phyloP scores from a whole-genome alignment of 2,113 vertebrate genomes.

The Labrus mixtus region DNA sequence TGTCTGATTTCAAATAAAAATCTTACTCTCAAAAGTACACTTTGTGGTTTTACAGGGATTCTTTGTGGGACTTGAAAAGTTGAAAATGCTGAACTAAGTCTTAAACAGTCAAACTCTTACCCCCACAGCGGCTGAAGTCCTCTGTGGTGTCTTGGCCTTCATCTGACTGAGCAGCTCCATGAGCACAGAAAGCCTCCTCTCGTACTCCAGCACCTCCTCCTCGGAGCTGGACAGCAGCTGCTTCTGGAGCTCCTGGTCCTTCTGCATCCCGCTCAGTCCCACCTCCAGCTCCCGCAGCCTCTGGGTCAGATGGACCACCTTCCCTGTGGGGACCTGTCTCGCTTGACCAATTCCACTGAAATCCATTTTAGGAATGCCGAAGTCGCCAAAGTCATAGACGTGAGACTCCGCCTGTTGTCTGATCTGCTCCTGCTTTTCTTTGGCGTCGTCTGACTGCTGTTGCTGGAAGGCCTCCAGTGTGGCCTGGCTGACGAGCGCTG shows the following conservation, averaged over 20 bases:
- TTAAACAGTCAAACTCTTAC: constrained; percentile 44
- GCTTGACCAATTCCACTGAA: constrained; percentile 32
- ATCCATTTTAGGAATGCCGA: constrained; percentile 62
- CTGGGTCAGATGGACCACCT: constrained; percentile 81
- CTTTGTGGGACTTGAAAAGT: not conserved
- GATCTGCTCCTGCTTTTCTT: constrained; percentile 31
- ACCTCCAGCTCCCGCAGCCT: constrained; percentile 87
- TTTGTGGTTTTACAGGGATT: too few species aligned
- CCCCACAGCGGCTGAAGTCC: constrained; percentile 18
- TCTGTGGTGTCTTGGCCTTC: constrained; percentile 59
- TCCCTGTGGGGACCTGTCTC: constrained; percentile 62
- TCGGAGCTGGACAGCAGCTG: constrained; percentile 86
- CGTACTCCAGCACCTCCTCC: constrained; percentile 87
- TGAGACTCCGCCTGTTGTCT: constrained; percentile 3
- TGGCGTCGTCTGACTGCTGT: constrained; percentile 40
- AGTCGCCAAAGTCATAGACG: constrained; percentile 49
- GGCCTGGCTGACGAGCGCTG: constrained; percentile 86
- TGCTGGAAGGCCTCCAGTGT: constrained; percentile 88
- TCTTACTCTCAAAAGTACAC: too few species aligned
- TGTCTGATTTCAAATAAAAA: not conserved
- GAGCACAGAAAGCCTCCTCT: constrained; percentile 85
- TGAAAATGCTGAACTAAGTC: not conserved
- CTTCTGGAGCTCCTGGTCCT: constrained; percentile 87
- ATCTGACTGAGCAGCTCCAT: constrained; percentile 84
- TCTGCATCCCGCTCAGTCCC: constrained; percentile 83